These are phyloP conservation scores for Brachyopa scutellaris DNA, from an alignment of 2,888 invertebrate species.

Conservation along the genomic window DNA sequence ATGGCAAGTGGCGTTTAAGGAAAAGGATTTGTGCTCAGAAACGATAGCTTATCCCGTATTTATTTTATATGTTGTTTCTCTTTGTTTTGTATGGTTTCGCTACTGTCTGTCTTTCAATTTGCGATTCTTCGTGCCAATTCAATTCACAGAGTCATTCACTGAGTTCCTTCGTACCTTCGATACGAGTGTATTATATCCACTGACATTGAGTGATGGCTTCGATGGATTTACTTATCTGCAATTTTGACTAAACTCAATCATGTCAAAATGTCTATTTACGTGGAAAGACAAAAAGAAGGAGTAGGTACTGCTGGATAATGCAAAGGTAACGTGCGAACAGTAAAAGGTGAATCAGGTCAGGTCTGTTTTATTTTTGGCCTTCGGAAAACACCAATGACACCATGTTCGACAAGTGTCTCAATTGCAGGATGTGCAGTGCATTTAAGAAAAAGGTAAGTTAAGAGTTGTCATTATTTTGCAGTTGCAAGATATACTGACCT, in stretches of 20 bases:
- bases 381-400: too few species aligned
- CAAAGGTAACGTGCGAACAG: not conserved
- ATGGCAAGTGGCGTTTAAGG: constrained; percentile 61
- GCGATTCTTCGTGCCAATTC: constrained; percentile 33
- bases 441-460: too few species aligned
- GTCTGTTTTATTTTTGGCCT: not conserved
- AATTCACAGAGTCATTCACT: constrained; percentile 18
- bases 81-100: constrained; percentile 16
- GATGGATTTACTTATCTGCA: constrained; percentile 47
- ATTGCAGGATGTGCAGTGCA: too few species aligned
- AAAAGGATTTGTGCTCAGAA: constrained; percentile 53
- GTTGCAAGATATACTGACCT: too few species aligned
- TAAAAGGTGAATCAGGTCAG: not conserved
- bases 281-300: constrained; percentile 6
- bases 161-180: constrained; percentile 9
- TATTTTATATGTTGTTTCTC: constrained; percentile 12
- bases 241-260: constrained; percentile 49
- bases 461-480: too few species aligned
- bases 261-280: constrained; percentile 47
- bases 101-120: constrained; percentile 43
- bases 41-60: constrained; percentile 61
- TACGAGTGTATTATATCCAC: too few species aligned
- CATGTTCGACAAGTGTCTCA: too few species aligned
- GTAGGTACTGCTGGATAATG: too few species aligned
- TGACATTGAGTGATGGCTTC: constrained; percentile 42